A percentile compares a stretch with the other conserved stretches of the same genome.
These are phyloP conservation scores for Lithophane leautieri DNA, from an alignment of 2,888 invertebrate genomes.

Conservation along the genomic window DNA sequence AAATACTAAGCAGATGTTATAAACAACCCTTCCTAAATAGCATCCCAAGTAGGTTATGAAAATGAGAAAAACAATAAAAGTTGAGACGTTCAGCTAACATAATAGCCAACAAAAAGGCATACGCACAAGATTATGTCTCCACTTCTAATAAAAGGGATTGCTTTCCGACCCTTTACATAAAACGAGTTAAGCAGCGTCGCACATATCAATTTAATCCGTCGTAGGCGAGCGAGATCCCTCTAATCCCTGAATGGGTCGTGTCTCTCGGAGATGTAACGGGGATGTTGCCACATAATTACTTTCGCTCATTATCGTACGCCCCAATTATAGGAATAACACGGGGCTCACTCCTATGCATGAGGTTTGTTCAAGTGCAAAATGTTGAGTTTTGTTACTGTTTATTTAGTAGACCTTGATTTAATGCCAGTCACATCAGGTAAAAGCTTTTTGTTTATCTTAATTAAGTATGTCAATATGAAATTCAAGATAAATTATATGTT, in stretches of 20 bases:
- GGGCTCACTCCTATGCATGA: conserved; percentile 48
- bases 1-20: conserved; percentile 65
- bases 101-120: conserved; percentile 84
- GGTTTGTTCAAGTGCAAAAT: conserved; percentile 47
- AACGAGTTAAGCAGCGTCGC: conserved; percentile 85
- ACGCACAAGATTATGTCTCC: conserved; percentile 84
- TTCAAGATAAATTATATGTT: neutral
- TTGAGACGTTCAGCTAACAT: conserved; percentile 77
- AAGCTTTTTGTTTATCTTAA: conserved; percentile 42
- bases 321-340: conserved; percentile 66
- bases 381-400: conserved; percentile 37
- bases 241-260: conserved; percentile 84
- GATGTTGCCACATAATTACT: conserved; percentile 88
- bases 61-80: conserved; percentile 79
- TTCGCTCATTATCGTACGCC: conserved; percentile 77
- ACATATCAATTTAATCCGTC: conserved; percentile 89
- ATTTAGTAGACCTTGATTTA: conserved; percentile 27
- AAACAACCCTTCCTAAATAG: conserved; percentile 71
- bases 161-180: conserved; percentile 86
- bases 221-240: conserved; percentile 83
- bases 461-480: conserved; percentile 33
- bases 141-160: conserved; percentile 87
- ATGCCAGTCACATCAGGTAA: conserved; percentile 30
- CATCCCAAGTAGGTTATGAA: conserved; percentile 75
- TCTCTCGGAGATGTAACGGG: conserved; percentile 79